Evolutionary conservation across 2,888 invertebrate genomes (phyloP).

Genomic region (Sympetrum striolatum): DNA sequence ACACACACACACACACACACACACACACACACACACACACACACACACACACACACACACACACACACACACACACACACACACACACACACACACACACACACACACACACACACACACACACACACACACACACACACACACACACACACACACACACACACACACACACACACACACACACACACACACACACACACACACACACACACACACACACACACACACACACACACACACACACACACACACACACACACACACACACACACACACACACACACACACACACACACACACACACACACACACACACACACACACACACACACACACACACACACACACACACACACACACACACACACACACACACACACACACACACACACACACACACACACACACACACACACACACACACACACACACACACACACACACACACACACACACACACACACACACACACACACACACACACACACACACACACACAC

Average conservation of each 20-base stretch:
- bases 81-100: conserved; percentile 46
- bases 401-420: conserved; percentile 45
- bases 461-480: conserved; percentile 45
- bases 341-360: conserved; percentile 45
- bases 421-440: conserved; percentile 45
- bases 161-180: conserved; percentile 45
- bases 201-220: conserved; percentile 45
- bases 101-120: conserved; percentile 45
- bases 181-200: conserved; percentile 45
- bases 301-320: conserved; percentile 45
- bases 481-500: conserved; percentile 45
- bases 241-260: conserved; percentile 45
- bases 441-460: conserved; percentile 45
- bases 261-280: conserved; percentile 45
- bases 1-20: conserved; percentile 45
- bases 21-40: conserved; percentile 45
- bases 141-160: conserved; percentile 45
- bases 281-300: conserved; percentile 45
- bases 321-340: conserved; percentile 45
- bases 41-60: conserved; percentile 45
- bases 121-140: conserved; percentile 45
- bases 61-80: conserved; percentile 45
- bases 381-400: conserved; percentile 45
- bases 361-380: conserved; percentile 45
- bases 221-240: conserved; percentile 45